Percentiles rank a stretch among this genome's conserved stretches.
Conservation (phyloP, 2,797 vertebrate species). For the Tadarida brasiliensis region DNA sequence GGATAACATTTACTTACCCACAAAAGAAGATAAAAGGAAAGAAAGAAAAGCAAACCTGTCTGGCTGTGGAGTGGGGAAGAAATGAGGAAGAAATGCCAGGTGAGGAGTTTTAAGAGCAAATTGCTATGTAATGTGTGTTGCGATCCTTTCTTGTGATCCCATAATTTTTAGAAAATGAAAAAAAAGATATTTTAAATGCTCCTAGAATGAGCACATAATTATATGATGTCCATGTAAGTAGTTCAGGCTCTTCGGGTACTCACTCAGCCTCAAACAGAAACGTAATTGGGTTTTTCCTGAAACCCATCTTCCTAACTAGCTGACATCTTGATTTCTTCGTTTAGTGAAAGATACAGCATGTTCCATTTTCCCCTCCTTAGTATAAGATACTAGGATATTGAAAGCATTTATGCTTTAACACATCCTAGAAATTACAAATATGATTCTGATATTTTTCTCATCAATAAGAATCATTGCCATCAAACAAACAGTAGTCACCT, state of each 20-base stretch:
- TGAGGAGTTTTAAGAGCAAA: background rate
- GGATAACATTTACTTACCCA: background rate
- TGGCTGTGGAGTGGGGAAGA: background rate
- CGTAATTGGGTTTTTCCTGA: constrained; percentile 39
- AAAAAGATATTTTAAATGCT: background rate
- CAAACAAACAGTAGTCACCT: background rate
- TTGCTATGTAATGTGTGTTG: background rate
- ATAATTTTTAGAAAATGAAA: constrained; percentile 29
- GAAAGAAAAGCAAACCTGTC: background rate
- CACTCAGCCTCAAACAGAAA: constrained; percentile 19
- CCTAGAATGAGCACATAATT: background rate
- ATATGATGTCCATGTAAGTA: background rate
- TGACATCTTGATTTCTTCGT: constrained; percentile 32
- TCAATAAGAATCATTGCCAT: background rate
- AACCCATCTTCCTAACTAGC: constrained; percentile 14
- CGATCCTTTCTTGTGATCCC: background rate
- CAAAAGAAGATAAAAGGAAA: background rate
- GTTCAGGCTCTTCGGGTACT: background rate
- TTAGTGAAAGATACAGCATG: background rate
- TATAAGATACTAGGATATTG: background rate
- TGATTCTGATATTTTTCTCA: background rate
- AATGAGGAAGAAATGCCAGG: background rate
- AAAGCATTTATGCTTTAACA: constrained; percentile 17
- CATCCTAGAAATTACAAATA: constrained; percentile 41
- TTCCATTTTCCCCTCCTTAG: constrained; percentile 48